Percentiles rank a stretch among this genome's conserved stretches.
These are phyloP conservation scores for Austrofundulus limnaeus DNA, from an alignment of 2,113 vertebrate genomes.

Conservation along the genomic window DNA sequence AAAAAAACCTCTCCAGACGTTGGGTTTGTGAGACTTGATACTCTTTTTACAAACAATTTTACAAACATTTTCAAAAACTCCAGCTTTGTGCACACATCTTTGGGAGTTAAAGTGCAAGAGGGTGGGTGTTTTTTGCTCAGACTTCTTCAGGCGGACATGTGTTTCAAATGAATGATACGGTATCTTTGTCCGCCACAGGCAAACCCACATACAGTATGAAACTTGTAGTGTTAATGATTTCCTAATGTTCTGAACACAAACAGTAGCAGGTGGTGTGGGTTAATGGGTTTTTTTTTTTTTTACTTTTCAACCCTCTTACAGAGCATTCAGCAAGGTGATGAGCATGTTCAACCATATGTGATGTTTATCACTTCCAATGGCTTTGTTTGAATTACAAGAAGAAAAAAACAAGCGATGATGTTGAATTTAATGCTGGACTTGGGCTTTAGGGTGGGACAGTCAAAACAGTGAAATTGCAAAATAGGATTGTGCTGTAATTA, in stretches of 20 bases:
- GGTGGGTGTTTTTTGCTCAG: constrained; percentile 22
- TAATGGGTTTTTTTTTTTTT: constrained; percentile 39
- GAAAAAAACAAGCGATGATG: neutral
- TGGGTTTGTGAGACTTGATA: constrained; percentile 26
- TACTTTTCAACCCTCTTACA: constrained; percentile 7
- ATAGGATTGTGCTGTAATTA: neutral
- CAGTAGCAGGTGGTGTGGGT: constrained; percentile 33
- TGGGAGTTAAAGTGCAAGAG: constrained; percentile 32
- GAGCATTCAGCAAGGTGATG: constrained; percentile 28
- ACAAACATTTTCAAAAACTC: constrained; percentile 30
- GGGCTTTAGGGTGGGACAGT: neutral
- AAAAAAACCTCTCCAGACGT: constrained; percentile 9
- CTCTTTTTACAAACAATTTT: constrained; percentile 6
- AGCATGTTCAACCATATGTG: constrained; percentile 21
- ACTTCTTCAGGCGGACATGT: constrained; percentile 11
- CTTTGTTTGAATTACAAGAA: neutral
- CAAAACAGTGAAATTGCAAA: neutral
- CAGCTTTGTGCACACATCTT: constrained; percentile 10
- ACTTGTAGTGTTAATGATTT: constrained; percentile 26
- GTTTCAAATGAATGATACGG: constrained; percentile 7
- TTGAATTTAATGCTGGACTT: neutral
- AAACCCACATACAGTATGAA: constrained; percentile 1
- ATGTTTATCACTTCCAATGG: neutral
- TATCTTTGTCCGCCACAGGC: constrained; percentile 4
- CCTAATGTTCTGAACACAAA: constrained; percentile 34